Evolutionary conservation across 1,140 invertebrate genomes (phyloP).

Genomic region (Lordiphosa mommai): DNA sequence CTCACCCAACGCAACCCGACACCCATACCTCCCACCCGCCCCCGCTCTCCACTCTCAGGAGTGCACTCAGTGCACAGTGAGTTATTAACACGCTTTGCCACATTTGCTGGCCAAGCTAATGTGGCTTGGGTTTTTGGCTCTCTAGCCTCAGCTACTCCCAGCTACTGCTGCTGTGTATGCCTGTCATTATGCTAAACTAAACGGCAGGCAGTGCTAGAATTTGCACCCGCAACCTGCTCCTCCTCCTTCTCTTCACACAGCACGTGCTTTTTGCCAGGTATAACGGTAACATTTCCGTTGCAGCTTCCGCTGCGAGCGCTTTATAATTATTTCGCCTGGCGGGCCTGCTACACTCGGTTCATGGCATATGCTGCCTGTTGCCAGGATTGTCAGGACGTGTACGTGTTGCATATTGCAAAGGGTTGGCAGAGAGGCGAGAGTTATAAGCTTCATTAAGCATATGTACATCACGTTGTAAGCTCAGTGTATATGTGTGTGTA

Average conservation of each 20-base stretch:
- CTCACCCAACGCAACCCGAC: no score
- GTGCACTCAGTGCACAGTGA: conserved; percentile 64
- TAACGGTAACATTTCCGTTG: conserved; percentile 75
- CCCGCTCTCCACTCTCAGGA: conserved; percentile 28
- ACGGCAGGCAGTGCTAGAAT: conserved; percentile 74
- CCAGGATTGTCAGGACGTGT: conserved; percentile 68
- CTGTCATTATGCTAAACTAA: conserved; percentile 78
- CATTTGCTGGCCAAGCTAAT: conserved; percentile 73
- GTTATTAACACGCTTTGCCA: conserved; percentile 78
- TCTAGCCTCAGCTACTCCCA: conserved; percentile 21
- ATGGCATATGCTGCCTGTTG: conserved; percentile 77
- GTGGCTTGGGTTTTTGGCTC: conserved; percentile 67
- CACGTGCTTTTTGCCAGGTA: conserved; percentile 71
- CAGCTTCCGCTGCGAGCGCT: conserved; percentile 74
- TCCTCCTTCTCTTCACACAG: conserved; percentile 1
- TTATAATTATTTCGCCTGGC: conserved; percentile 78
- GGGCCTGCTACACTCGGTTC: conserved; percentile 55
- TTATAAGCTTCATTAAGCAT: conserved; percentile 79
- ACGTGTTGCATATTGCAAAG: conserved; percentile 64
- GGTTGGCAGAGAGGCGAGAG: conserved; percentile 42
- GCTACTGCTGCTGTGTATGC: conserved; percentile 24
- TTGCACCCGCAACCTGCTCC: conserved; percentile 58
- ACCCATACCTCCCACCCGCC: no score
- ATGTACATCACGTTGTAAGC: conserved; percentile 75
- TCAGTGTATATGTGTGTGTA: conserved; percentile 13